Evolutionary conservation across 2,797 vertebrate species (phyloP).

Genomic region (Lindbergichthys nudifrons): DNA sequence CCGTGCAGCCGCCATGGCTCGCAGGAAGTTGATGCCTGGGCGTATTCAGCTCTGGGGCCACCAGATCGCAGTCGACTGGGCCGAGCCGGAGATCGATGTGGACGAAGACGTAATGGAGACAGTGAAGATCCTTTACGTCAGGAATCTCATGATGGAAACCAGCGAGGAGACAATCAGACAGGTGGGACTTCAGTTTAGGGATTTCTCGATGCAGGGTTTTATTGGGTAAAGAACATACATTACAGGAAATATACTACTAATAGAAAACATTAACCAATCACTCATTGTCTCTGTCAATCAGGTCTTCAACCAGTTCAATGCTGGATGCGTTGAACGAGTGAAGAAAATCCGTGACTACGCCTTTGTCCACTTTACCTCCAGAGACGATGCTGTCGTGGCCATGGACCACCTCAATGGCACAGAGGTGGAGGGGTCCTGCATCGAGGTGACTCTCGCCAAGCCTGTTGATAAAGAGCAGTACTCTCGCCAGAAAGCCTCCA

Average conservation of each 20-base stretch:
- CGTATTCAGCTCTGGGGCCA: conserved; percentile 99
- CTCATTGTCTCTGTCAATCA: conserved; percentile 68
- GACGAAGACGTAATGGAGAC: conserved; percentile 99
- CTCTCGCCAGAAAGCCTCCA: conserved; percentile 97
- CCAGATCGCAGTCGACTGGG: conserved; percentile 99
- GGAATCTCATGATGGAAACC: conserved; percentile 99
- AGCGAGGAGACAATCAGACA: conserved; percentile 92
- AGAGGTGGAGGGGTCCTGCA: conserved; percentile 95
- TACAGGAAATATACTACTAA: not conserved
- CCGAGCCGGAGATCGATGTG: conserved; percentile 98
- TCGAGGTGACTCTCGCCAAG: conserved; percentile 98
- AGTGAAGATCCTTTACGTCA: conserved; percentile 98
- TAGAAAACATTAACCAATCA: not conserved
- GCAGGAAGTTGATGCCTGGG: conserved; percentile 97
- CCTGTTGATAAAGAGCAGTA: conserved; percentile 99
- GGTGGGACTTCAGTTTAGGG: conserved; percentile 50
- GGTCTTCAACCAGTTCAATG: conserved; percentile 96
- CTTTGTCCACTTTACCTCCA: conserved; percentile 95
- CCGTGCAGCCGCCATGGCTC: conserved; percentile 97
- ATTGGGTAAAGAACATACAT: not conserved
- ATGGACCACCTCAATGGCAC: conserved; percentile 97
- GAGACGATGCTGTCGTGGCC: conserved; percentile 95
- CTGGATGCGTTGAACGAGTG: conserved; percentile 95
- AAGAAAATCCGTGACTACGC: conserved; percentile 99
- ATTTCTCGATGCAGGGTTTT: conserved; percentile 1